Base-by-base conservation (phyloP, 2,888 invertebrate genomes). In the Agriopis leucophaearia region DNA sequence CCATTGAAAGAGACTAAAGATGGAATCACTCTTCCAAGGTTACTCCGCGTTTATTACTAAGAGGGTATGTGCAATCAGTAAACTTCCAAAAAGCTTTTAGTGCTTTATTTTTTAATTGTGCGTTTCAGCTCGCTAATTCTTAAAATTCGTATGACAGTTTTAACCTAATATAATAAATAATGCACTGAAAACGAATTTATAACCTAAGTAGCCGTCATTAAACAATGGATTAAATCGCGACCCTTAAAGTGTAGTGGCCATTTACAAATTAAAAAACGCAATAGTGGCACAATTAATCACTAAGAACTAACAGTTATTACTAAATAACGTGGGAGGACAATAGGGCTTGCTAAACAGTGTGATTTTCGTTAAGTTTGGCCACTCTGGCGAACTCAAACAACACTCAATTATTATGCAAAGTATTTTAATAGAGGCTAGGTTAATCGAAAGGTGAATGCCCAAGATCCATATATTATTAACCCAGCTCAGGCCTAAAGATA, bases 271-370 rank as follows among this genome's bases (percentile, higher is more conserved):
- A 64, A 64, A 59, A 64, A 62, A 69, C 66, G 55, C 63, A 58
- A 62, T 51, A 27, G 66, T 66, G 58, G 58, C 64, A 73, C 66
- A 64, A 74, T 72, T 67, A 71, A 74, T 81, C 79, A 79, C 75
- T 71, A 71, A 80, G 82, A 78, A 72, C 72, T 74, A 77, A 83
- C 79, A 78, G 78, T 80, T 80, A 74, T 79, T 75, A 77, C 78
- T 81, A 82, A 81, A 77, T 71, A 75, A 78, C 69, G 73, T 73
- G 70, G 69, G 84, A 88, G 70, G 84, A 88, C 88, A n/a, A n/a
- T 87, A 87, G 86, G 83, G 75, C 79, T 82, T 74, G 81, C 82
- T 80, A 81, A 79, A 64, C 67, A 72, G 78, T 78, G 78, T 78
- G 78, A 74, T 78, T 76, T 73, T 66, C 68, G 67, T 74, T 76